phyloP scores from a whole-genome alignment of 2,888 invertebrate species.

The Gymnosoma rotundatum region DNA sequence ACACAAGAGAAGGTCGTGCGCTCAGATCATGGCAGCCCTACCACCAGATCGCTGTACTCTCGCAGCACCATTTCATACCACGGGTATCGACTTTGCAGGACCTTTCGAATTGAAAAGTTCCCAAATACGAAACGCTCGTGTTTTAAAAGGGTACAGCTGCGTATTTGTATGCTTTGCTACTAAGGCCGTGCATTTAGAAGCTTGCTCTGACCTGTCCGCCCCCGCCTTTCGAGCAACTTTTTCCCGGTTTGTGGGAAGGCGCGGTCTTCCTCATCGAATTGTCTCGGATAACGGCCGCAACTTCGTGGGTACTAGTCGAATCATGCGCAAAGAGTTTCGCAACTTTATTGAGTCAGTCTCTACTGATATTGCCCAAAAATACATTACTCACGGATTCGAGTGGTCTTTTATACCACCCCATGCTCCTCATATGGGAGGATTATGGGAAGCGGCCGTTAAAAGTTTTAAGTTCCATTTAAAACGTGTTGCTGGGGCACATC shows the following conservation, averaged over 20 bases:
- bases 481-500: slow-evolving; percentile 6
- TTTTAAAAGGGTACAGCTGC: background rate
- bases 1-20: slow-evolving; percentile 1
- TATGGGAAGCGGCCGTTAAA: slow-evolving; percentile 51
- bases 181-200: slow-evolving; percentile 26
- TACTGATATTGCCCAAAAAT: slow-evolving; percentile 16
- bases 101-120: slow-evolving; percentile 23
- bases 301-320: slow-evolving; percentile 8
- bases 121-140: background rate
- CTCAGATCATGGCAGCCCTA: slow-evolving; percentile 34
- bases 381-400: slow-evolving; percentile 24
- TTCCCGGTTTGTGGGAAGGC: too few species aligned
- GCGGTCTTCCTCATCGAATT: background rate
- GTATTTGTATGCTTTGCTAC: slow-evolving; percentile 13
- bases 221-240: slow-evolving; percentile 8
- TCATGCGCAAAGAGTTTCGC: background rate
- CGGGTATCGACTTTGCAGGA: slow-evolving; percentile 35
- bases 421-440: slow-evolving; percentile 52
- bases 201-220: slow-evolving; percentile 18
- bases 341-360: background rate
- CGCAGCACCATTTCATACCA: background rate
- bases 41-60: slow-evolving; percentile 19
- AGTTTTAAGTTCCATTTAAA: slow-evolving; percentile 48
- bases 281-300: slow-evolving; percentile 6
- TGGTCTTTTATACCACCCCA: slow-evolving; percentile 49